Conservation (phyloP, 2,888 invertebrate species). For the Tenthredo mesomela region DNA sequence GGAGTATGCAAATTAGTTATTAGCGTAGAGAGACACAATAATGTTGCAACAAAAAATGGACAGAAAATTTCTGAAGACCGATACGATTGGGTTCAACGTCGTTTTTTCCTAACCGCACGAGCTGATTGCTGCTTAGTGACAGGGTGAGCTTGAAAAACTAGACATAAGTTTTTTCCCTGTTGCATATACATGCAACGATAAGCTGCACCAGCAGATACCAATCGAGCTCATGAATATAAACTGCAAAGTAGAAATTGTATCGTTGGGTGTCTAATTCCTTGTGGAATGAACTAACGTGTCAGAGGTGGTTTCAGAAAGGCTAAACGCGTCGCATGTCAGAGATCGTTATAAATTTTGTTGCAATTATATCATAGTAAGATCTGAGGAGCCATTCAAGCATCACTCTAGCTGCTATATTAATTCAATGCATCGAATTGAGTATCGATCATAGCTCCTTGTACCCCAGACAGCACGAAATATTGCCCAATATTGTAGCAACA, state of each 20-base stretch:
- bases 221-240: neutral
- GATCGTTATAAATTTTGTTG: neutral
- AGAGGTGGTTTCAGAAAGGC: too few relatives aligned
- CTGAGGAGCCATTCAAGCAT: too few relatives aligned
- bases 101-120: neutral
- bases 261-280: neutral
- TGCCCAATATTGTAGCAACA: too few relatives aligned
- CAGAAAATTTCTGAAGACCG: neutral
- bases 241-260: neutral
- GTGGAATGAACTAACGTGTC: neutral
- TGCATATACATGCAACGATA: neutral
- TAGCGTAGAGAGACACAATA: too few relatives aligned
- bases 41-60: neutral
- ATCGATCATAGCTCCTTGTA: too few relatives aligned
- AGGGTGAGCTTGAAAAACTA: neutral
- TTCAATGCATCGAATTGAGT: too few relatives aligned
- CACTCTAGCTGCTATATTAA: too few relatives aligned
- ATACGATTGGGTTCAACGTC: neutral
- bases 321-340: too few relatives aligned
- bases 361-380: too few relatives aligned
- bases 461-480: too few relatives aligned
- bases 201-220: neutral
- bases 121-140: neutral
- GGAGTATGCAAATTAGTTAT: too few relatives aligned
- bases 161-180: neutral